Percentiles rank a stretch among this genome's conserved stretches.
phyloP scores from a whole-genome alignment of 2,113 vertebrate species.

The Eudorcas thomsonii region DNA sequence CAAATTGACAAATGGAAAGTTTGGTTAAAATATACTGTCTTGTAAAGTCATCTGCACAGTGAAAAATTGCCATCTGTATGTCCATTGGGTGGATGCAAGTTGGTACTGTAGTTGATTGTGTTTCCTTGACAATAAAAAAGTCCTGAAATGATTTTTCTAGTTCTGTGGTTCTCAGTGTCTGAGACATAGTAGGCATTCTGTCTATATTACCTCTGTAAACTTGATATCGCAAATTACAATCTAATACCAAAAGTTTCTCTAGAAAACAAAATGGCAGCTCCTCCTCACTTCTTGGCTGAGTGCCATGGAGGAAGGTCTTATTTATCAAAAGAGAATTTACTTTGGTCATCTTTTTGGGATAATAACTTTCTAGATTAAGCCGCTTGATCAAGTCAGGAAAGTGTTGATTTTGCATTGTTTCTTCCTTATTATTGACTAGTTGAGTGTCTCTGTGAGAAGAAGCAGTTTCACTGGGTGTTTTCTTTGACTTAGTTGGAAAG shows the following conservation, averaged over 20 bases:
- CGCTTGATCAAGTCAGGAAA: conserved; percentile 52
- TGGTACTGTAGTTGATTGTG: background rate
- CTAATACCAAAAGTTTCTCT: conserved; percentile 72
- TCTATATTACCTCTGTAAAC: background rate
- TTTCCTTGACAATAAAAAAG: conserved; percentile 48
- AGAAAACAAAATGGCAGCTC: conserved; percentile 79
- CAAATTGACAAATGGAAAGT: conserved; percentile 82
- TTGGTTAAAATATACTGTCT: conserved; percentile 79
- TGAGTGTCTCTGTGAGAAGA: background rate
- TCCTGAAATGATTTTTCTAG: background rate
- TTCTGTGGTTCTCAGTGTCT: rapidly evolving
- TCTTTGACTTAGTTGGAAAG: background rate
- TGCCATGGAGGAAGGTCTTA: background rate
- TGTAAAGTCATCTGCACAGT: conserved; percentile 79
- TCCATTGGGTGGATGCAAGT: conserved; percentile 80
- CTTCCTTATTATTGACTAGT: rapidly evolving
- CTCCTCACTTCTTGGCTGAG: conserved; percentile 64
- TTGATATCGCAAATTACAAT: conserved; percentile 78
- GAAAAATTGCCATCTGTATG: conserved; percentile 83
- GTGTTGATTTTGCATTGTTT: background rate
- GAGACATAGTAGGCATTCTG: rapidly evolving
- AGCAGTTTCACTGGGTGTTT: background rate
- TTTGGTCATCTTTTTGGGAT: conserved; percentile 70
- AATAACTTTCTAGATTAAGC: conserved; percentile 69
- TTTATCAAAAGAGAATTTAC: conserved; percentile 72